A percentile compares a stretch with the other conserved stretches of the same genome.
phyloP scores from a whole-genome alignment of 2,888 invertebrate genomes.

The Coenonympha glycerion region DNA sequence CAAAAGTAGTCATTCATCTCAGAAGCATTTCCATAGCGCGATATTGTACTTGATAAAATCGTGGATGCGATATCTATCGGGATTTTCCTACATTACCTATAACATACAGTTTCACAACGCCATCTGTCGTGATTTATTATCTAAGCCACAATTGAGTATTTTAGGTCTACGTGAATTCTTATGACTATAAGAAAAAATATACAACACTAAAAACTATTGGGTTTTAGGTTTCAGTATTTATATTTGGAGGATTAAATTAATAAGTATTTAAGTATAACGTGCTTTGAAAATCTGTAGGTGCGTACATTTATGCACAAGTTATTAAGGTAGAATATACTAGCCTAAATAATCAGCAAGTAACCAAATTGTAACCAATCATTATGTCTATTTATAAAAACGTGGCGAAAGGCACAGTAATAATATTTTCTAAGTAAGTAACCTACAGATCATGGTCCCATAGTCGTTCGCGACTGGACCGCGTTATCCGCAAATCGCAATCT shows the following conservation, averaged over 20 bases:
- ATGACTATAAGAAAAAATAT: no score
- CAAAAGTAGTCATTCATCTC: not conserved
- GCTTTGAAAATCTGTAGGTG: no score
- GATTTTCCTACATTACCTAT: not conserved
- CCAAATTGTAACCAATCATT: no score
- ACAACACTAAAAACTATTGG: no score
- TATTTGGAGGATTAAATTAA: no score
- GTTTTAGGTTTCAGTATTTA: no score
- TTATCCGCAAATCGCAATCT: no score
- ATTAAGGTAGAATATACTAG: no score
- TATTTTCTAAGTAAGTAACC: not conserved
- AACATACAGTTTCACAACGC: not conserved
- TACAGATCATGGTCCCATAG: not conserved
- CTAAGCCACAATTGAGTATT: not conserved
- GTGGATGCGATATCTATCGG: not conserved
- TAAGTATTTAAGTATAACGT: no score
- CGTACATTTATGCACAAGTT: no score
- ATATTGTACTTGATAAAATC: not conserved
- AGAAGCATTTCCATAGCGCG: not conserved
- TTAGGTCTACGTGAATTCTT: no score
- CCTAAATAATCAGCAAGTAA: no score
- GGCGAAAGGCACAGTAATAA: conserved; percentile 24
- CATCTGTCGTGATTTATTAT: not conserved
- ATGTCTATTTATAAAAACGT: conserved; percentile 20
- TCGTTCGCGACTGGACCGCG: not conserved